These are phyloP conservation scores for Trilocha varians DNA, from an alignment of 2,888 invertebrate species.

Conservation along the genomic window DNA sequence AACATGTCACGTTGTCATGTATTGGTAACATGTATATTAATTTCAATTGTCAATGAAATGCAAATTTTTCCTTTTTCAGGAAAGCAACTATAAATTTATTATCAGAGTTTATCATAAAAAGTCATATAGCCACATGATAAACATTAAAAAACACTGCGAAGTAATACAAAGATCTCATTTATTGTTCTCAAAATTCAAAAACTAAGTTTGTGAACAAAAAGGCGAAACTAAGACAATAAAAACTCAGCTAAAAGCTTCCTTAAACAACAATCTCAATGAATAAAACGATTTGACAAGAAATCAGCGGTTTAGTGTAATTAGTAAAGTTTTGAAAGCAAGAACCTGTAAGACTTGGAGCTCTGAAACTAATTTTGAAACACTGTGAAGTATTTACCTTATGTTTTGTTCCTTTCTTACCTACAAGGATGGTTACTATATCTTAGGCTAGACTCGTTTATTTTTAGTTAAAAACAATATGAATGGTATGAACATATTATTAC, in stretches of 20 bases:
- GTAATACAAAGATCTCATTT: too few species aligned
- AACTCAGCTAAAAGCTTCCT: neutral
- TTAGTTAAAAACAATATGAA: too few species aligned
- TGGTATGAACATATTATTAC: too few species aligned
- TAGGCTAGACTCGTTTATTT: too few species aligned
- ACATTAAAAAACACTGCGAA: too few species aligned
- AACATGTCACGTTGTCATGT: neutral
- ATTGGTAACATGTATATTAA: too few species aligned
- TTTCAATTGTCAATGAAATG: too few species aligned
- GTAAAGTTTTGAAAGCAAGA: conserved; percentile 24
- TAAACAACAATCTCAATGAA: neutral
- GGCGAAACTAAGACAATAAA: neutral
- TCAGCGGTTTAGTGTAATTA: conserved; percentile 23
- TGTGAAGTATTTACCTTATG: neutral
- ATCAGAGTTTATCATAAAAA: too few species aligned
- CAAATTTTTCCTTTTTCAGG: too few species aligned
- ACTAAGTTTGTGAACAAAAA: neutral
- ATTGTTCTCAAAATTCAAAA: too few species aligned
- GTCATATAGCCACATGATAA: too few species aligned
- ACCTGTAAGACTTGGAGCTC: conserved; percentile 4
- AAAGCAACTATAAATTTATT: too few species aligned
- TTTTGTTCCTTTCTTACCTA: neutral
- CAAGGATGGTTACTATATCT: neutral
- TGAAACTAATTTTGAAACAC: neutral
- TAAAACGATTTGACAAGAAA: conserved; percentile 10